These are phyloP conservation scores for Pocillopora damicornis DNA, from an alignment of 64 coral and sea anemone species.

Conservation along the genomic window DNA sequence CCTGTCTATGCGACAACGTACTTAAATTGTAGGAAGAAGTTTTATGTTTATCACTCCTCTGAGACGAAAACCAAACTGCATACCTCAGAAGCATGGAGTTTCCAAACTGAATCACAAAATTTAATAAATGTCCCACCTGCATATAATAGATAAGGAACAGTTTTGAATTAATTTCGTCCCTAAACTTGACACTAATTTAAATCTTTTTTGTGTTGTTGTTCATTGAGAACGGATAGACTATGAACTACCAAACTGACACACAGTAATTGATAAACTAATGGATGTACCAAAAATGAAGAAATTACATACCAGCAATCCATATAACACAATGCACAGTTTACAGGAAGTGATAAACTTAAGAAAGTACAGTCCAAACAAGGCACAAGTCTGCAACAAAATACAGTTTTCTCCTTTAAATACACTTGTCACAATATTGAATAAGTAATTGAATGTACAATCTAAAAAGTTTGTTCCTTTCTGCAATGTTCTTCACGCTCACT, in stretches of 20 bases:
- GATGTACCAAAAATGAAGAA: not conserved
- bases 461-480: too few species aligned
- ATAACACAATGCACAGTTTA: conserved; percentile 68
- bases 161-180: not conserved
- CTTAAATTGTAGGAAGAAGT: too few species aligned
- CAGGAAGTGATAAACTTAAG: conserved; percentile 73
- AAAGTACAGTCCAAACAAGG: conserved; percentile 85
- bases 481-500: too few species aligned
- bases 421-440: too few species aligned
- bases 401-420: not conserved
- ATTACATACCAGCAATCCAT: conserved; percentile 70
- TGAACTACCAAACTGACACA: too few species aligned
- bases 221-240: too few species aligned
- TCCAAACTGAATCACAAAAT: conserved; percentile 92
- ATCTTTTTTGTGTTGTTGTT: too few species aligned
- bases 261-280: not conserved
- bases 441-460: too few species aligned
- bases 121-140: conserved; percentile 77
- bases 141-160: not conserved
- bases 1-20: too few species aligned
- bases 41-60: not conserved
- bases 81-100: conserved; percentile 96
- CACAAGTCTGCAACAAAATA: conserved; percentile 58
- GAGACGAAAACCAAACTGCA: not conserved
- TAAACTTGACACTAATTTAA: too few species aligned